Evolutionary conservation across 2,113 vertebrate genomes (phyloP).

Genomic region (Entomyzon cyanotis): DNA sequence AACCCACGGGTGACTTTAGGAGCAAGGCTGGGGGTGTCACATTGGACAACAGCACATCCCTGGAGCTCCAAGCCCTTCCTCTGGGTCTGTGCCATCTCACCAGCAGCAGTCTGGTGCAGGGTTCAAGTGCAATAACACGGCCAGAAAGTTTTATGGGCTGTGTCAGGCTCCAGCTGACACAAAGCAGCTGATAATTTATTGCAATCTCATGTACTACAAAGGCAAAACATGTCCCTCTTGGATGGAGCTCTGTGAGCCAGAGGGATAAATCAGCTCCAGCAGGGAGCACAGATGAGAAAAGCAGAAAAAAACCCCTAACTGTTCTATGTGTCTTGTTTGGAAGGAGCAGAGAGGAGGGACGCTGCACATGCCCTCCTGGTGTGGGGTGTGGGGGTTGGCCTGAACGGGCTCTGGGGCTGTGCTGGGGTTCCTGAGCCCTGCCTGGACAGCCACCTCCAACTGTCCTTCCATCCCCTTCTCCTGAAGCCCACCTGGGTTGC

Average conservation of each 20-base stretch:
- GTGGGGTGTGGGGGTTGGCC: fast-evolving
- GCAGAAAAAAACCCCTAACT: not conserved
- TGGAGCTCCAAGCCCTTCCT: not conserved
- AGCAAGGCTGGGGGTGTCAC: not conserved
- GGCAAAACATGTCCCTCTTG: not conserved
- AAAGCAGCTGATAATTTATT: slow-evolving; percentile 41
- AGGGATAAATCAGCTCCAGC: slow-evolving; percentile 43
- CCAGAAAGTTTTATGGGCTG: slow-evolving; percentile 11
- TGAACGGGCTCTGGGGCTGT: fast-evolving
- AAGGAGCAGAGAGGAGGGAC: not conserved
- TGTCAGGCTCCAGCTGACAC: not conserved
- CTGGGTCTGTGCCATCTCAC: not conserved
- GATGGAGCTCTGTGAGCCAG: not conserved
- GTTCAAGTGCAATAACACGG: not conserved
- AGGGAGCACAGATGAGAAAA: not conserved
- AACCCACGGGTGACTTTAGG: fast-evolving
- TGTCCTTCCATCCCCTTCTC: not conserved
- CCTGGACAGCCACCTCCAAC: not conserved
- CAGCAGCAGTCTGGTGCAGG: not conserved
- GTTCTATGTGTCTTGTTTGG: not conserved
- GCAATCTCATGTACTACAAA: not conserved
- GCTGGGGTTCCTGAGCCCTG: not conserved
- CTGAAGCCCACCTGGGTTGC: not conserved
- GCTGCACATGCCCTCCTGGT: not conserved
- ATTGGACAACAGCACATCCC: not conserved